A percentile compares a stretch with the other conserved stretches of the same genome.
phyloP scores from a whole-genome alignment of 2,888 invertebrate genomes.

The Ichneumoninae sp. region DNA sequence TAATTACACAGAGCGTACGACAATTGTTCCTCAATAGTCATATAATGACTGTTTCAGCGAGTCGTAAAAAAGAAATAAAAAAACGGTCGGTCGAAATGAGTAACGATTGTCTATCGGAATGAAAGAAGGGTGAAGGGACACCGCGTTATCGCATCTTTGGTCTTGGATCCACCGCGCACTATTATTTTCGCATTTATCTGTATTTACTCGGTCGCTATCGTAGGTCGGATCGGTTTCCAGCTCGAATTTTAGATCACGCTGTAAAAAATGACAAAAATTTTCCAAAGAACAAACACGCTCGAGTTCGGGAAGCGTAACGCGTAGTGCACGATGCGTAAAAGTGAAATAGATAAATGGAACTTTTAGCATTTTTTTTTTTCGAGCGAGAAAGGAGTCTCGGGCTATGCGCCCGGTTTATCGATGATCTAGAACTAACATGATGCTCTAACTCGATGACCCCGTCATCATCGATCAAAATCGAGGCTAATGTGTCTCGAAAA shows the following conservation, averaged over 20 bases:
- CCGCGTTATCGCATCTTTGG: constrained; percentile 17
- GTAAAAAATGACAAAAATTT: neutral
- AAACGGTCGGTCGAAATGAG: neutral
- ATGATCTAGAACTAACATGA: constrained; percentile 60
- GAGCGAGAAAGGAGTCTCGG: constrained; percentile 11
- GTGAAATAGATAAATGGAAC: constrained; percentile 38
- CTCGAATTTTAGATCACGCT: neutral
- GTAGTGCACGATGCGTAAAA: neutral
- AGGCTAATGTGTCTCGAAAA: constrained; percentile 56
- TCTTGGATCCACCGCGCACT: constrained; percentile 4
- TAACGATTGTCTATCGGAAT: constrained; percentile 9
- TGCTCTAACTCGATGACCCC: constrained; percentile 43
- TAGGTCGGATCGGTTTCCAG: constrained; percentile 33
- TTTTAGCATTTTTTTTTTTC: constrained; percentile 31
- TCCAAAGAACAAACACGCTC: constrained; percentile 30
- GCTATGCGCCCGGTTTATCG: constrained; percentile 45
- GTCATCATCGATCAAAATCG: constrained; percentile 65
- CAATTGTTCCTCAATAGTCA: constrained; percentile 40
- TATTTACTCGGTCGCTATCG: constrained; percentile 31
- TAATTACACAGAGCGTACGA: constrained; percentile 44
- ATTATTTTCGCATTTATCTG: constrained; percentile 58
- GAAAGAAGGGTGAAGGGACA: neutral
- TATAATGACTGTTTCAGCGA: constrained; percentile 18
- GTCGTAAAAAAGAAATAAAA: neutral
- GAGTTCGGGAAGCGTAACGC: constrained; percentile 6